phyloP scores from a whole-genome alignment of 2,113 vertebrate genomes.

The Planiliza haematocheilus region DNA sequence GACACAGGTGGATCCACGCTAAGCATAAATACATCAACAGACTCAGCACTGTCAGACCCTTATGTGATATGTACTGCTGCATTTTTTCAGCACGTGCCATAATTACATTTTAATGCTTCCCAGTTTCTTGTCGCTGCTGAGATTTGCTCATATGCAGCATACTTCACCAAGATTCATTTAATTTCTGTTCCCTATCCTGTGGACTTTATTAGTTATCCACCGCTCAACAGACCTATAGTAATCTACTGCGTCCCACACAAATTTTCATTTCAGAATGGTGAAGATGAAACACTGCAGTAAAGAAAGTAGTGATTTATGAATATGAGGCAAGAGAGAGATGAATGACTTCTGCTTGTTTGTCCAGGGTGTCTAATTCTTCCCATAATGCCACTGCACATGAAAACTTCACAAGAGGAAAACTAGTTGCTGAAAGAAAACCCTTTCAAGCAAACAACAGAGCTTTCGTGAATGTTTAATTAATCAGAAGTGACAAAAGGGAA shows the following conservation, averaged over 20 bases:
- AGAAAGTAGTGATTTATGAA: constrained; percentile 66
- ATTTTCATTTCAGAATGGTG: constrained; percentile 54
- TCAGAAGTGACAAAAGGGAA: constrained; percentile 84
- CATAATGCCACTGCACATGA: constrained; percentile 71
- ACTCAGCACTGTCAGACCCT: constrained; percentile 36
- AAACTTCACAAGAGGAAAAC: constrained; percentile 82
- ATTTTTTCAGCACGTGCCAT: constrained; percentile 33
- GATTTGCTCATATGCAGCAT: constrained; percentile 43
- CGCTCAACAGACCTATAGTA: constrained; percentile 49
- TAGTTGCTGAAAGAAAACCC: constrained; percentile 59
- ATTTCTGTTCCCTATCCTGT: constrained; percentile 40
- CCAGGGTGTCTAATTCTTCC: constrained; percentile 65
- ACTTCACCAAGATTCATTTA: constrained; percentile 41
- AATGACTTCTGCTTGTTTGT: constrained; percentile 73
- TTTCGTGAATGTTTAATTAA: constrained; percentile 86
- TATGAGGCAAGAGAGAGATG: constrained; percentile 62
- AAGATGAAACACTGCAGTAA: constrained; percentile 60
- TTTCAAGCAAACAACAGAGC: constrained; percentile 80
- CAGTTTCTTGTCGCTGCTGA: constrained; percentile 9
- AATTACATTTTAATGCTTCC: constrained; percentile 58
- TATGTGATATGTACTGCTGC: neutral
- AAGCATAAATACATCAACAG: constrained; percentile 39
- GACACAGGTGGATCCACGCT: constrained; percentile 47
- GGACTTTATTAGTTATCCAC: constrained; percentile 63
- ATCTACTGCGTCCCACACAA: constrained; percentile 59